These are phyloP conservation scores for Cyprinodon tularosa DNA, from an alignment of 2,113 vertebrate genomes.

Conservation along the genomic window DNA sequence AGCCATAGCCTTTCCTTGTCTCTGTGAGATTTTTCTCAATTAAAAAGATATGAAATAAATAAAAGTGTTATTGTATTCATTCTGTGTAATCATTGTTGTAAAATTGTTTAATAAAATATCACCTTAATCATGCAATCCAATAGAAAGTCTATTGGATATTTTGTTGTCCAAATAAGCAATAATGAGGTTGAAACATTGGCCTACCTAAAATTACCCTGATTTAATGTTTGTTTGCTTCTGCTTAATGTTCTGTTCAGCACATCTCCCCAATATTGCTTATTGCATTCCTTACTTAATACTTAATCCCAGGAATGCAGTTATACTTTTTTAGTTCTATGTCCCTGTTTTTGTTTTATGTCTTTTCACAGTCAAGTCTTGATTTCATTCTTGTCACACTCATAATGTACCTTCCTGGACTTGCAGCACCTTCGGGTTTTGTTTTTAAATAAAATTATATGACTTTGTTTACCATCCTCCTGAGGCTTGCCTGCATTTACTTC, in stretches of 20 bases:
- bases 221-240: neutral
- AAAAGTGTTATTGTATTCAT: neutral
- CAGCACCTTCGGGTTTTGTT: slow-evolving; percentile 1
- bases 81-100: neutral
- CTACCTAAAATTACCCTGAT: neutral
- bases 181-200: neutral
- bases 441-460: neutral
- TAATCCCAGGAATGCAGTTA: neutral
- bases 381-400: slow-evolving; percentile 1
- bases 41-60: neutral
- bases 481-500: neutral
- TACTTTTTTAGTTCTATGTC: neutral
- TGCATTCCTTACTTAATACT: neutral
- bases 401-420: neutral
- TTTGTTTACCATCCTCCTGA: neutral
- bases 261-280: neutral
- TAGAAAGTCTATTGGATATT: neutral
- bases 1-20: neutral
- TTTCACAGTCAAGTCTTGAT: neutral
- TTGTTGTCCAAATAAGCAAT: neutral
- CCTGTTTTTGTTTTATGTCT: neutral
- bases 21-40: neutral
- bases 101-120: neutral
- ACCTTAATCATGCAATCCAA: neutral
- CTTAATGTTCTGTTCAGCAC: neutral